Evolutionary conservation across 2,113 vertebrate genomes (phyloP).

Genomic region (Calonectris borealis): DNA sequence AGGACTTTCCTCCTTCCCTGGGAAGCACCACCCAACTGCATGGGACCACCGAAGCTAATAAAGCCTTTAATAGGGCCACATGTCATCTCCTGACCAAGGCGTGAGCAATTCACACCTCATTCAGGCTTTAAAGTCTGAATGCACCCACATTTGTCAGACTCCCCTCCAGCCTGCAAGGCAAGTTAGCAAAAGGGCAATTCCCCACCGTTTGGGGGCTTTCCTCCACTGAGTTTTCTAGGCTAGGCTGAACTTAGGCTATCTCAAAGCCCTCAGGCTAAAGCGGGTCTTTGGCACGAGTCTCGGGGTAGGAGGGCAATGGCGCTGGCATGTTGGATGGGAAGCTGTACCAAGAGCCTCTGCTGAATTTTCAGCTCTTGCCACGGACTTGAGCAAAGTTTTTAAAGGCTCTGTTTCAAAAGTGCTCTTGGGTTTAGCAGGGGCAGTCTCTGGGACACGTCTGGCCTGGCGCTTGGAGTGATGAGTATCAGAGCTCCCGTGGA

Average conservation of each 20-base stretch:
- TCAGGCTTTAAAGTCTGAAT: not conserved
- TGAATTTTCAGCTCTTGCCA: not conserved
- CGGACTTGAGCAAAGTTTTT: not conserved
- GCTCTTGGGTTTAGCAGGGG: not conserved
- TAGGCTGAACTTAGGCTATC: not conserved
- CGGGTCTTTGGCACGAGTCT: not conserved
- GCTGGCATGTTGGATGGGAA: not conserved
- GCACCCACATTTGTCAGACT: fast-evolving
- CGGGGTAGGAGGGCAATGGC: not conserved
- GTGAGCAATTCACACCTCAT: not conserved
- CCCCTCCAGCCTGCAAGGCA: not conserved
- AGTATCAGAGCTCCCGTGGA: not conserved
- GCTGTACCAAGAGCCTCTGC: not conserved
- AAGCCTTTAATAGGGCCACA: not conserved
- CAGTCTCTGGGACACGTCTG: not conserved
- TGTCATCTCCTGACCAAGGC: not conserved
- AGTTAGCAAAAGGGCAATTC: not conserved
- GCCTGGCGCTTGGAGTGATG: not conserved
- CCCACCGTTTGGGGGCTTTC: fast-evolving
- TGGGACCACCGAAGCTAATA: not conserved
- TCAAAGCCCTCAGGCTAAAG: not conserved
- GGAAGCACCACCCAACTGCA: fast-evolving
- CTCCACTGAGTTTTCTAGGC: not conserved
- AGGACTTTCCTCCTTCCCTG: not conserved
- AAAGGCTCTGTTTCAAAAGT: not conserved